Evolutionary conservation across 2,113 vertebrate genomes (phyloP), one percentile per base, ranked within the genome.

Genomic region (Dendropsophus ebraccatus): DNA sequence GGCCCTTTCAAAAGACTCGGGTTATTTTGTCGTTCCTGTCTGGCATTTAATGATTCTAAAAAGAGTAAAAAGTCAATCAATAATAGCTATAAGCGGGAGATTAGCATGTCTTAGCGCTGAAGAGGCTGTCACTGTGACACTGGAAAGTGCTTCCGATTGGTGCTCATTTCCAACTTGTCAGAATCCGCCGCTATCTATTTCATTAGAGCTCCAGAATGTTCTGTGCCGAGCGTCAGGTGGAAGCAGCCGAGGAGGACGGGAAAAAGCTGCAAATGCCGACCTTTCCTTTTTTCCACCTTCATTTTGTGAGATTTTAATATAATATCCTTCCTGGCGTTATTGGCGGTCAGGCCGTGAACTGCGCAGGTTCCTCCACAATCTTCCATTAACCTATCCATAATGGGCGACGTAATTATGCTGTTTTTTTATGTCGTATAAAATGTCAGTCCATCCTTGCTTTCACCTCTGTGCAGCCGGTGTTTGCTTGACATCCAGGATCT

Each of bases 31-130:
- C 82, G 62, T 77, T 83, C 84, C 72, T 28, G n/a, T 69, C 50
- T 88, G 12, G 10, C 74, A 83, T 77, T 84, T 83, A 76, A 87
- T 75, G 9, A 0, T 86, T 88, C 76, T 80, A 89, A 85, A 79
- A 87, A 86, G 70, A 37, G 86, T 69, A 30, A 84, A 25, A 87
- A 88, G 1, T 49, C 12, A 77, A 79, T 72, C 78, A 88, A 5
- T 79, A 41, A 32, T 58, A n/a, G 2, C 62, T 60, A 9, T 65
- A 28, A 89, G 83, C 76, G 60, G 37, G 78, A 70, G 0, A 81
- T 78, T 82, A 80, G 5, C 1, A 49, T 88, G 58, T 10, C 79
- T 87, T 88, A 79, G 58, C 37, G 73, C n/a, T n/a, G 84, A 41
- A 76, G 75, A 69, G 23, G 16, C 47, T 82, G 1, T 50, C 47